A percentile compares a stretch with the other conserved stretches of the same genome.
Conservation (phyloP, 2,797 vertebrate genomes). For the Valencia hispanica region DNA sequence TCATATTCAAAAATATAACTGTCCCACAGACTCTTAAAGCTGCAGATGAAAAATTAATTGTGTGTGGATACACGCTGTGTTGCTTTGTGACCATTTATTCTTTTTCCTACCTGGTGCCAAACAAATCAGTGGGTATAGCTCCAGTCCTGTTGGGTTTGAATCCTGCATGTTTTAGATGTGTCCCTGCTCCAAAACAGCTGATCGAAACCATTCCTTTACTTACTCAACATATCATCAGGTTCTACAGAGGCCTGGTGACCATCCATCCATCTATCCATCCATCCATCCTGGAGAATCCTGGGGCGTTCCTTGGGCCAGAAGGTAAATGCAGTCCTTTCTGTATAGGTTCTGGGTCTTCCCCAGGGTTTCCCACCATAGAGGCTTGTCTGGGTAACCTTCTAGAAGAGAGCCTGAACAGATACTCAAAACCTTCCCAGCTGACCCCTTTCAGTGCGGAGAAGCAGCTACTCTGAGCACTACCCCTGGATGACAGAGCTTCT, state of each 20-base stretch:
- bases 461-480: too few species aligned
- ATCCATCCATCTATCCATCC: not conserved
- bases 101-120: not conserved
- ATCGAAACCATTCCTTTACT: too few species aligned
- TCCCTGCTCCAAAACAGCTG: not conserved
- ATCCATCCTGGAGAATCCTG: not conserved
- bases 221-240: not conserved
- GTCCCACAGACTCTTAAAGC: conserved; percentile 59
- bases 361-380: not conserved
- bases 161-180: not conserved
- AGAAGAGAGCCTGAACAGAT: not conserved
- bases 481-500: not conserved
- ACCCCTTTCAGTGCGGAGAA: not conserved
- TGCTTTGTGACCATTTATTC: conserved; percentile 27
- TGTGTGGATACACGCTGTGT: conserved; percentile 44
- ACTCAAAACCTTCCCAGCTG: not conserved
- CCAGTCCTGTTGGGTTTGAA: not conserved
- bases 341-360: not conserved
- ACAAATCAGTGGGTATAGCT: not conserved
- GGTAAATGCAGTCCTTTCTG: not conserved
- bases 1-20: conserved; percentile 15
- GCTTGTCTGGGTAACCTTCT: not conserved
- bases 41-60: conserved; percentile 59
- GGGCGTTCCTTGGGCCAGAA: not conserved
- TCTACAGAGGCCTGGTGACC: not conserved